Base-by-base conservation (phyloP, 2,888 invertebrate species). In the Dynastes maya region DNA sequence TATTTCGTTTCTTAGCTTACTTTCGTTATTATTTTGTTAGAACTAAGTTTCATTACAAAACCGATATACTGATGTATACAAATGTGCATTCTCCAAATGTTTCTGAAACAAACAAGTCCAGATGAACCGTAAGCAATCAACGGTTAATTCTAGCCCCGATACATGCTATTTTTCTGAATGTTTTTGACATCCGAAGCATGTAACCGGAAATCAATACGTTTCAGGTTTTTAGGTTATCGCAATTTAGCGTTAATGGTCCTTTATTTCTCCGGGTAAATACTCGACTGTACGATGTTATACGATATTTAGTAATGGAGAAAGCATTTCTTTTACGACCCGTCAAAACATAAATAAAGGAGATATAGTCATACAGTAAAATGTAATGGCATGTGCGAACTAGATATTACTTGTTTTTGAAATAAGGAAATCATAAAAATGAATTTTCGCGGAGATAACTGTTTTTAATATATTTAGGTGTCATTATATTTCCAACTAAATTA, bases 171-270 rank as follows among this genome's bases (percentile, higher is more conserved):
- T 63, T 63, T 63, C 63, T 32, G 29, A 32, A 63, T 63, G 63
- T 63, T 63, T 63, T 63, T 63, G 63, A 63, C 63, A 29, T 32
- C 27, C 29, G 4, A 37, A 63, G 63, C 27, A 63, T 32, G 27
- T n/a, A 27, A 32, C 63, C 63, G 63, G 63, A 63, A 63, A 63
- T 63, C 63, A 27, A 63, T 63, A 63, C 29, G 63, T 63, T 63
- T 63, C 63, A 63, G 63, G 63, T 63, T 63, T 63, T 63, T 63
- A 63, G 63, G 63, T 63, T 63, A 63, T 63, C 29, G 63, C 63
- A 63, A 63, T 63, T 63, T 63, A 63, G 63, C 63, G 63, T 63
- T 63, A 63, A 63, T 63, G 63, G 63, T 29, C 63, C 63, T 63
- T 63, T 63, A 63, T 63, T 63, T 11, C 63, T 29, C 9, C 63